phyloP scores from a whole-genome alignment of 2,113 vertebrate species.

The Otus sunia region DNA sequence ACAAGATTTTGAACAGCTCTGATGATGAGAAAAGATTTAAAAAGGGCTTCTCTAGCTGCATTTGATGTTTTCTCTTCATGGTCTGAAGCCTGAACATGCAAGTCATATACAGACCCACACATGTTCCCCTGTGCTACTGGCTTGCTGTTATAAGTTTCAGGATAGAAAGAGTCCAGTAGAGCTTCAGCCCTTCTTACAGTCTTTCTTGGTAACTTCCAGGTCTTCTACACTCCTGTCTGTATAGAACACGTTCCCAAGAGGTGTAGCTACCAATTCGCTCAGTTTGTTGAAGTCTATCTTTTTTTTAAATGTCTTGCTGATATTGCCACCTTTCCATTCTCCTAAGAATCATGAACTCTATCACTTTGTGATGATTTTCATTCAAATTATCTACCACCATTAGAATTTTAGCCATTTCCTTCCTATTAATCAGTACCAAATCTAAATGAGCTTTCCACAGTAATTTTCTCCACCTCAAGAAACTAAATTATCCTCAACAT shows the following conservation, averaged over 20 bases:
- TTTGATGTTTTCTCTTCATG: neutral
- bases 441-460: conserved; percentile 62
- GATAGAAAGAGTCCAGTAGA: neutral
- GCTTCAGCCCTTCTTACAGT: neutral
- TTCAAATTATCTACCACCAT: conserved; percentile 56
- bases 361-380: conserved; percentile 35
- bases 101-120: neutral
- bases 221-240: neutral
- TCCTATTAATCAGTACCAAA: conserved; percentile 61
- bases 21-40: neutral
- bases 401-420: conserved; percentile 45
- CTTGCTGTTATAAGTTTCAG: neutral
- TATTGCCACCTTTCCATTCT: neutral
- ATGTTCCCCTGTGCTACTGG: neutral
- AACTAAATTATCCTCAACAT: conserved; percentile 64
- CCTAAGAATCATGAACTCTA: neutral
- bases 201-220: neutral
- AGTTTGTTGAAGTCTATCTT: neutral
- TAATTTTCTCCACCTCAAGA: conserved; percentile 60
- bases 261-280: neutral
- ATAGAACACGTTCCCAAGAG: neutral
- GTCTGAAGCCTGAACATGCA: neutral
- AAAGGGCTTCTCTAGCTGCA: neutral
- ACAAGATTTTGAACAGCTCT: neutral
- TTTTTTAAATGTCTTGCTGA: neutral